Percentiles rank a stretch among this genome's conserved stretches.
Evolutionary conservation across 2,888 invertebrate species (phyloP).

Genomic region (Ennomos erosarius): DNA sequence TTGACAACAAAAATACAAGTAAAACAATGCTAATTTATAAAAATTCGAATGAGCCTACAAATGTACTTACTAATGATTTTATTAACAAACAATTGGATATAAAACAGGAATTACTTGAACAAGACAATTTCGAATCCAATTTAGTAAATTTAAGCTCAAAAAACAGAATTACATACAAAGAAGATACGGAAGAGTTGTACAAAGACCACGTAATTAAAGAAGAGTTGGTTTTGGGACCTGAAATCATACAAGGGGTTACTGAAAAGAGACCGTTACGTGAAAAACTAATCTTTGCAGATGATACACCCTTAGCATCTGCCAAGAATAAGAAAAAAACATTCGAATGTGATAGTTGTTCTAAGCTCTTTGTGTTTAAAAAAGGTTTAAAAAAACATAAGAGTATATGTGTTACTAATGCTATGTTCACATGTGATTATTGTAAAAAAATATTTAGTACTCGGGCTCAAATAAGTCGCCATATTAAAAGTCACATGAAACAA

Average conservation of each 20-base stretch:
- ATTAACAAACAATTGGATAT: not conserved
- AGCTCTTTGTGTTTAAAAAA: not conserved
- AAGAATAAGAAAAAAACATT: not conserved
- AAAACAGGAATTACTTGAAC: not conserved
- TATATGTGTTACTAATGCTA: not conserved
- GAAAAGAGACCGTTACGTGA: not conserved
- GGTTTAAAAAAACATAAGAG: not conserved
- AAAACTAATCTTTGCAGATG: not conserved
- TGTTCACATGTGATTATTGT: constrained; percentile 5
- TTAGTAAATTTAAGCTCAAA: not conserved
- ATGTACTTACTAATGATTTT: no score
- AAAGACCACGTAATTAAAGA: constrained; percentile 3
- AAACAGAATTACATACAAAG: not conserved
- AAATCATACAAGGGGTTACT: constrained; percentile 3
- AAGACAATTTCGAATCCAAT: not conserved
- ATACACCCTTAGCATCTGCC: not conserved
- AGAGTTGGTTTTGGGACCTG: constrained; percentile 7
- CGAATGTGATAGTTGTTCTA: not conserved
- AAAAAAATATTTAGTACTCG: not conserved
- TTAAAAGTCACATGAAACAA: not conserved
- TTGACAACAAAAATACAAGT: not conserved
- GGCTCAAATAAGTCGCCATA: not conserved
- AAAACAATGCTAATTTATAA: no score
- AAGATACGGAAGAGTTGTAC: constrained; percentile 1
- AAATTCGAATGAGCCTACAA: no score